phyloP scores from a whole-genome alignment of 1,140 invertebrate species.

The Pachyrhynchus sulphureomaculatus region DNA sequence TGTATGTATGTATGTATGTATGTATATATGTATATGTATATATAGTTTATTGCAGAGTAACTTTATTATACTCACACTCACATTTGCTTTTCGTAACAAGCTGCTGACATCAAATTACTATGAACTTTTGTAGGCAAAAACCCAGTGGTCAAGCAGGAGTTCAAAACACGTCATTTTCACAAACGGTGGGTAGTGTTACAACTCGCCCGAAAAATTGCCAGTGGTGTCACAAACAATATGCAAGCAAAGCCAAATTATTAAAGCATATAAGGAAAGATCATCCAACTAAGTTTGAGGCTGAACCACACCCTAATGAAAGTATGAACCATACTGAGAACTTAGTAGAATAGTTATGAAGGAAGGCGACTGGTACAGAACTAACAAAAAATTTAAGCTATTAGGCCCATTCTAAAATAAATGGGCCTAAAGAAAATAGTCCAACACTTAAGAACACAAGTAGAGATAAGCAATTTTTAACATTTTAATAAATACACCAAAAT shows the following conservation, averaged over 20 bases:
- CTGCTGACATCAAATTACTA: too few relatives aligned
- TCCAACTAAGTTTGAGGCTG: constrained; percentile 21
- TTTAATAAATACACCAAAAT: too few relatives aligned
- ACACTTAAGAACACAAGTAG: too few relatives aligned
- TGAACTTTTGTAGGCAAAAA: constrained; percentile 21
- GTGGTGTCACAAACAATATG: constrained; percentile 85
- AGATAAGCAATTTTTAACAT: too few relatives aligned
- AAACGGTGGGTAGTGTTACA: constrained; percentile 72
- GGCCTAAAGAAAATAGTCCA: too few relatives aligned
- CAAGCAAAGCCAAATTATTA: constrained; percentile 76
- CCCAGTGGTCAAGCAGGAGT: constrained; percentile 40
- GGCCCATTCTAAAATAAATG: background rate
- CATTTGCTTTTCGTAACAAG: too few relatives aligned
- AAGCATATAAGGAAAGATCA: constrained; percentile 82
- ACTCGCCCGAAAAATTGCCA: constrained; percentile 74
- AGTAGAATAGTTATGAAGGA: background rate
- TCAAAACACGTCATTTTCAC: constrained; percentile 66
- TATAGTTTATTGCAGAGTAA: too few relatives aligned
- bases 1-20: too few relatives aligned
- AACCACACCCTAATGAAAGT: constrained; percentile 12
- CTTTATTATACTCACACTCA: too few relatives aligned
- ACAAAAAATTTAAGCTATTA: background rate
- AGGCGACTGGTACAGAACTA: background rate
- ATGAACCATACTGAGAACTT: background rate
- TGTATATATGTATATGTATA: too few relatives aligned